Evolutionary conservation across 2,797 vertebrate species (phyloP), one percentile per base, ranked within the genome.

Genomic region (Pseudomugil gertrudae): DNA sequence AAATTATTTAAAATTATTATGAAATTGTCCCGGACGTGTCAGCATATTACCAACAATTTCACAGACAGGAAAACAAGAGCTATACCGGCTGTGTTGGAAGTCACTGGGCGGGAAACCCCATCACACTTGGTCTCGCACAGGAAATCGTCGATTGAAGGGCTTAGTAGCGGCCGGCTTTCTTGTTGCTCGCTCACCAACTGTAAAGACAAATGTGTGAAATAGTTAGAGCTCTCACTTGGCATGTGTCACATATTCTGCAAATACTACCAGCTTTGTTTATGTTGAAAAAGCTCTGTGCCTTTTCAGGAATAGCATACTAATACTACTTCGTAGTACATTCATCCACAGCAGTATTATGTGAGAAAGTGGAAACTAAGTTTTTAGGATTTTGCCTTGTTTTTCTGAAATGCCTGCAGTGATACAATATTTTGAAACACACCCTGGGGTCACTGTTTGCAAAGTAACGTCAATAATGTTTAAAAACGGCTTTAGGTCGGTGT

Each of bases 151-250:
- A 99, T 99, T 84, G 97, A 99, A 57, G 98, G 98, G 74, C 98
- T 99, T 80, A 99, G 93, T 75, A 99, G 96, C 48, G 98, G 98
- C 78, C 98, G 95, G 90, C 97, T 99, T 90, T 99, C 98, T 93
- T 99, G 98, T 87, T 98, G 98, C 89, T 99, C 98, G 78, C 96
- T 96, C 94, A 98, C 97, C 95, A 99, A 93, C 98, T 99, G 95
- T 47, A 95, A 92, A 92, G 69, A 90, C 88, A 95, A 90, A 83
- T 66, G 89, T 86, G 89, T 33, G 76, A 74, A 83, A 90, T 53
- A 43, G 69, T 50, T 89, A 24, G 85, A 74, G 29, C 65, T 72
- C 52, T 62, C 17, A 48, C 38, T 58, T 23, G 23, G 56, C 61
- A 36, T 66, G 51, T 57, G 63, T 45, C 50, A 51, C 24, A 52